Conservation (phyloP, 2,113 vertebrate genomes). For the Petromus typicus region DNA sequence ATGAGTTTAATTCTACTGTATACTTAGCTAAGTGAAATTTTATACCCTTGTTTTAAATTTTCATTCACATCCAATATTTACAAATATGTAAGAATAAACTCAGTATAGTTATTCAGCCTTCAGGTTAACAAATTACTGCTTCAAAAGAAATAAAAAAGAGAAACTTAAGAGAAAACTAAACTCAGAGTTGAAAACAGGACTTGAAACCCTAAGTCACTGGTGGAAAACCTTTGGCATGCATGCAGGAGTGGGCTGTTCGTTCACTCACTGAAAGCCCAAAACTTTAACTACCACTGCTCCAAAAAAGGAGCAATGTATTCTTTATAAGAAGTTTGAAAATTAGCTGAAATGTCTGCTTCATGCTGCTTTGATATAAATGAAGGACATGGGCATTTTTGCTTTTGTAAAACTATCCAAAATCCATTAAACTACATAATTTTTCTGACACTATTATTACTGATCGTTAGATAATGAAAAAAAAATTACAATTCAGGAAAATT, state of each 20-base stretch:
- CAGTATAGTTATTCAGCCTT: constrained; percentile 10
- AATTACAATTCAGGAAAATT: not conserved
- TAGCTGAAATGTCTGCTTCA: constrained; percentile 23
- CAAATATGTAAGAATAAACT: not conserved
- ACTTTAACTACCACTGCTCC: not conserved
- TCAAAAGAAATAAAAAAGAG: not conserved
- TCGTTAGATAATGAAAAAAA: constrained; percentile 64
- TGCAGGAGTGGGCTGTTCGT: not conserved
- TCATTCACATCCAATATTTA: not conserved
- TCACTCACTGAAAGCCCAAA: not conserved
- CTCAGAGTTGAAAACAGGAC: not conserved
- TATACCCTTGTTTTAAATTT: not conserved
- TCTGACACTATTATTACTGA: constrained; percentile 51
- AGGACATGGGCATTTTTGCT: not conserved
- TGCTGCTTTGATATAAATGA: not conserved
- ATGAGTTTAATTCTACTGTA: not conserved
- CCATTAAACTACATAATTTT: not conserved
- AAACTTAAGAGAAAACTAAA: not conserved
- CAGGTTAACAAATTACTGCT: constrained; percentile 25
- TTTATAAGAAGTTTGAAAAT: not conserved
- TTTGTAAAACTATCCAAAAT: constrained; percentile 6
- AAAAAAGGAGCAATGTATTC: constrained; percentile 8
- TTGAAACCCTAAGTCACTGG: too few relatives aligned
- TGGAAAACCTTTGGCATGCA: not conserved
- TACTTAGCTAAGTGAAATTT: constrained; percentile 10